Evolutionary conservation across 2,113 vertebrate genomes (phyloP), one percentile per base, ranked within the genome.

Genomic region (Ctenodactylus gundi): DNA sequence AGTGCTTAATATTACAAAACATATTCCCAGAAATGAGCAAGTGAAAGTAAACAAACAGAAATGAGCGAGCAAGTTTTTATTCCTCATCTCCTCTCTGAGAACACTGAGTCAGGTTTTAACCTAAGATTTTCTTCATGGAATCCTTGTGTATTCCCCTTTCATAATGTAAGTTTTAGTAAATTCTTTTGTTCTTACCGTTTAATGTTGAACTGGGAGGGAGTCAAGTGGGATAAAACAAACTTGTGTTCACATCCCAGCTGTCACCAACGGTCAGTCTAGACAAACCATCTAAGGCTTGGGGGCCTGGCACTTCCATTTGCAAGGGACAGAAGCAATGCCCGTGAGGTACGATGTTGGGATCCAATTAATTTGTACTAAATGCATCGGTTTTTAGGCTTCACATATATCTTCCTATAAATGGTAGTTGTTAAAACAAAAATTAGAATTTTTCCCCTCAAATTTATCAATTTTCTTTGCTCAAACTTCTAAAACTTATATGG

Each of bases 1-100:
- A 23, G 15, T 64, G 67, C 90, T 86, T 80, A n/a, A n/a, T 84
- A 64, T 91, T 70, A 87, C 31, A 39, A 83, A 91, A 78, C 78
- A 65, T 46, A 89, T 44, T 44, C 7, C 1, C 7, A 67, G 62
- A 88, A 68, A 73, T 65, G 18, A 76, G 18, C 10, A 57, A 36
- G 17, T 60, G 67, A 81, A 76, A 55, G 14, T 4, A 77, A 68
- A 34, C 7, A 4, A 60, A 10, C 18, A 89, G 80, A 94, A 82
- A 62, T 18, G 18, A 65, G 9, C 55, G 70, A 70, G 25, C 70
- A 36, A 27, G n/a, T 6, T 29, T 39, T 81, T 73, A 18, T 53
- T 34, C 34, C 64, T 51, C 27, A n/a, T 15, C 62, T 93, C 7
- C 0, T 81, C 27, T 75, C 20, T 55, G 39, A 36, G 23, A 20